A percentile compares a stretch with the other conserved stretches of the same genome.
These are phyloP conservation scores for Anguilla marmorata DNA, from an alignment of 2,797 vertebrate species.

Conservation along the genomic window DNA sequence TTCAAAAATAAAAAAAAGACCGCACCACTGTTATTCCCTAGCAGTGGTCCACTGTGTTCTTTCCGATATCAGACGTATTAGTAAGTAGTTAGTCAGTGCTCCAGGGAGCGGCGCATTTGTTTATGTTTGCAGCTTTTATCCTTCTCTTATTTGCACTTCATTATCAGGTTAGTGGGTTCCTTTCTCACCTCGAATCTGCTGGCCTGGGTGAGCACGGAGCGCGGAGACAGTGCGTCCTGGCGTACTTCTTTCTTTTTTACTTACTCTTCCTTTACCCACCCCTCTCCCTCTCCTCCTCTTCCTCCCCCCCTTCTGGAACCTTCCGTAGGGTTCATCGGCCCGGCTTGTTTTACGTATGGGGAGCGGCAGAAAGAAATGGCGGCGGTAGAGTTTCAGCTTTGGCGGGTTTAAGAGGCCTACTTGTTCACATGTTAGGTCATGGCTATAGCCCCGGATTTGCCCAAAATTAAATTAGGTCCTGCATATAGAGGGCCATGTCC, in stretches of 20 bases:
- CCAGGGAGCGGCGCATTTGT: neutral
- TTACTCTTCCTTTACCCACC: too few relatives aligned
- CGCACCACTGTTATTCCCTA: neutral
- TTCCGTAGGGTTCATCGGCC: neutral
- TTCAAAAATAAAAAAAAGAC: neutral
- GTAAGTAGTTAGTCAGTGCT: neutral
- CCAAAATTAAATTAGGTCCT: too few relatives aligned
- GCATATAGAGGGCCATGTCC: neutral
- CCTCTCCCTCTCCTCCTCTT: too few relatives aligned
- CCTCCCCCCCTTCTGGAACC: neutral
- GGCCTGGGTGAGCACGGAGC: neutral
- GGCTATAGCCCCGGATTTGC: neutral
- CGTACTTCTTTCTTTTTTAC: neutral
- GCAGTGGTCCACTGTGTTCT: too few relatives aligned
- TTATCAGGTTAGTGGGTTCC: conserved; percentile 41
- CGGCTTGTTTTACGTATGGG: too few relatives aligned
- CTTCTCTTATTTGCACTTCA: conserved; percentile 39
- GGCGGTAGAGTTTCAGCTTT: neutral
- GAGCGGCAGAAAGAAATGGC: too few relatives aligned
- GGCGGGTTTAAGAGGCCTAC: too few relatives aligned
- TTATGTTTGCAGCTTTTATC: neutral
- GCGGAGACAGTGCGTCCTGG: neutral
- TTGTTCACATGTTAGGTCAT: neutral
- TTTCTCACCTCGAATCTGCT: conserved; percentile 39
- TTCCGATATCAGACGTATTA: neutral